Base-by-base conservation (phyloP, 2,797 vertebrate species). In the Peromyscus aztecus region DNA sequence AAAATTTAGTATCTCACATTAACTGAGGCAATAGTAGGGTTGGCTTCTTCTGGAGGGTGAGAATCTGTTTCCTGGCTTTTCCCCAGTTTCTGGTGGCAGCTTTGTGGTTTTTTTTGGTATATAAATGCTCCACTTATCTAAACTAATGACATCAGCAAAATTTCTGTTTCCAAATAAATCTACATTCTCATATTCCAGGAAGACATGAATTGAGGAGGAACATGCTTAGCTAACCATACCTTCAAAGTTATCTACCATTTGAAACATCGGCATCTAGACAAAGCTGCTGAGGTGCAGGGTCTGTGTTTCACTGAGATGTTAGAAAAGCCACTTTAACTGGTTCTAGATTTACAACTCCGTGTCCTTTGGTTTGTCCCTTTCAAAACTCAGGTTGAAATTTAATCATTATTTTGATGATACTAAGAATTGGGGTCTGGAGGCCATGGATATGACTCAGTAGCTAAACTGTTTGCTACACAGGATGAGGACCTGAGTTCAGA, bases 141-240 rank as follows among this genome's bases (percentile, higher is more conserved):
- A 93, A 95, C 2, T 29, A 71, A 57, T 63, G 59, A 84, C 29
- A 46, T 40, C 16, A 82, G 46, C 55, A 91, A 94, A 43, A 43
- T 65, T 24, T 1, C 3, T 71, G 24, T 81, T 92, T 97, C 57
- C 31, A 71, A 92, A 27, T 82, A 91, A 37, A 21, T 75, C 76
- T 46, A 94, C 81, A 94, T 83, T 80, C 40, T 63, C 65, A 84
- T 93, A 73, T 93, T 90, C 40, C 4, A 81, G 57, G 40, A 37
- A 94, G 67, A 78, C 34, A 37, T 52, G 46, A 82, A 87, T 82
- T 81, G 59, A 40, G 55, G 49, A 37, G 21, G 63, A 67, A 78
- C 55, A 40, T 93, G 34, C 76, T 77, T 83, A 78, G 77, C 55
- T 29, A 43, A 73, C 19, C 31, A 84, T 46, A 59, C 16, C n/a